Evolutionary conservation across 2,797 vertebrate genomes (phyloP).

Genomic region (Melanitta fusca): DNA sequence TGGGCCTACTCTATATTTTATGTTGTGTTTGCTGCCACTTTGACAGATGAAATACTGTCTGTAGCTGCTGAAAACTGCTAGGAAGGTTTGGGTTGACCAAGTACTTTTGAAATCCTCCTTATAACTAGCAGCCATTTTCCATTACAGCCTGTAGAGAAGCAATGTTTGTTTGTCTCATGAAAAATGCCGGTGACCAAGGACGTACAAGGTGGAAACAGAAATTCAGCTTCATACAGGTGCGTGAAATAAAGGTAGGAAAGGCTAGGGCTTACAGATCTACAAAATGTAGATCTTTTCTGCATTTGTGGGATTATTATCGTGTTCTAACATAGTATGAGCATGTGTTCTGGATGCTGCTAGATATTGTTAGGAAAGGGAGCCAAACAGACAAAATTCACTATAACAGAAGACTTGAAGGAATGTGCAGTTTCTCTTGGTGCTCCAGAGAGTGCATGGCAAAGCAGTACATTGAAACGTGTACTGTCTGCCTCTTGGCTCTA

Average conservation of each 20-base stretch:
- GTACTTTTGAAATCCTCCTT: background rate
- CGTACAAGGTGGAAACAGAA: background rate
- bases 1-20: conserved; percentile 15
- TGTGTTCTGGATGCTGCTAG: background rate
- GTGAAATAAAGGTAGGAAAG: background rate
- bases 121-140: background rate
- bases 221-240: background rate
- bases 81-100: conserved; percentile 28
- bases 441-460: background rate
- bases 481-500: background rate
- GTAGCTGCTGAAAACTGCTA: background rate
- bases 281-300: background rate
- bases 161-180: background rate
- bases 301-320: background rate
- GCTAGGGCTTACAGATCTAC: background rate
- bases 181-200: background rate
- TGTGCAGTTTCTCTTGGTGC: background rate
- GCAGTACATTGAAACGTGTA: background rate
- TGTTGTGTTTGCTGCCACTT: conserved; percentile 28
- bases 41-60: background rate
- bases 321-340: background rate
- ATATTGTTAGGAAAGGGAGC: background rate
- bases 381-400: background rate
- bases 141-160: background rate
- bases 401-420: background rate